Conservation (phyloP, 1,140 invertebrate species). For the Thalassaphorura encarpata region DNA sequence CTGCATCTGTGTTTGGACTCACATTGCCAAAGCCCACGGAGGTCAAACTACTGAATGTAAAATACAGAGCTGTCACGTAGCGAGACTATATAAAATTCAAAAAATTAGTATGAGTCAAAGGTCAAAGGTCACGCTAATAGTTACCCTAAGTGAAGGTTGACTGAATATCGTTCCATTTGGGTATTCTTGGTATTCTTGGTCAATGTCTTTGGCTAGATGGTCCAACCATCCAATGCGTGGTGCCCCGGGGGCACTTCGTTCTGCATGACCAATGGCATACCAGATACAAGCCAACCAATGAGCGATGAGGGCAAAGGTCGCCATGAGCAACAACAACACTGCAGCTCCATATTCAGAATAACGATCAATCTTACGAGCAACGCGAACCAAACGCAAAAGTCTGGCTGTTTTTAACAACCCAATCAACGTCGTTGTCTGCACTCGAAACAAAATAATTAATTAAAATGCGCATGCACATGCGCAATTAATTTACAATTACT, state of each 20-base stretch:
- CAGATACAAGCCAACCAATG: constrained; percentile 89
- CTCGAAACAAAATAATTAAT: background rate
- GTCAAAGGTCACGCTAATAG: too few relatives aligned
- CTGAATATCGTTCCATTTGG: constrained; percentile 47
- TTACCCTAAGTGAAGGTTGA: constrained; percentile 64
- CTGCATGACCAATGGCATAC: constrained; percentile 82
- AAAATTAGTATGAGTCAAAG: constrained; percentile 1
- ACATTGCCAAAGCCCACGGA: constrained; percentile 99
- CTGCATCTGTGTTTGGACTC: constrained; percentile 84
- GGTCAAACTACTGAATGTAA: constrained; percentile 94
- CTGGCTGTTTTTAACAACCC: constrained; percentile 94
- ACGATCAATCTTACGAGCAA: constrained; percentile 92
- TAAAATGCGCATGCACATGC: too few relatives aligned
- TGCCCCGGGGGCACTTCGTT: constrained; percentile 52
- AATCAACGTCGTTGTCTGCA: constrained; percentile 93
- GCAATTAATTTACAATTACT: too few relatives aligned
- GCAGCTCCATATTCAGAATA: constrained; percentile 98
- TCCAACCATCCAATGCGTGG: constrained; percentile 69
- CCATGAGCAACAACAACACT: constrained; percentile 90
- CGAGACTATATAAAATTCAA: constrained; percentile 50
- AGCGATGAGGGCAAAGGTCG: constrained; percentile 93
- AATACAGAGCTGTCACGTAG: constrained; percentile 93
- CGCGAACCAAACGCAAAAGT: constrained; percentile 82
- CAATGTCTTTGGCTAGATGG: constrained; percentile 76
- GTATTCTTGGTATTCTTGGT: constrained; percentile 67